Evolutionary conservation across 2,797 vertebrate species (phyloP), one percentile per base, ranked within the genome.

Genomic region (Scarus forsteni): DNA sequence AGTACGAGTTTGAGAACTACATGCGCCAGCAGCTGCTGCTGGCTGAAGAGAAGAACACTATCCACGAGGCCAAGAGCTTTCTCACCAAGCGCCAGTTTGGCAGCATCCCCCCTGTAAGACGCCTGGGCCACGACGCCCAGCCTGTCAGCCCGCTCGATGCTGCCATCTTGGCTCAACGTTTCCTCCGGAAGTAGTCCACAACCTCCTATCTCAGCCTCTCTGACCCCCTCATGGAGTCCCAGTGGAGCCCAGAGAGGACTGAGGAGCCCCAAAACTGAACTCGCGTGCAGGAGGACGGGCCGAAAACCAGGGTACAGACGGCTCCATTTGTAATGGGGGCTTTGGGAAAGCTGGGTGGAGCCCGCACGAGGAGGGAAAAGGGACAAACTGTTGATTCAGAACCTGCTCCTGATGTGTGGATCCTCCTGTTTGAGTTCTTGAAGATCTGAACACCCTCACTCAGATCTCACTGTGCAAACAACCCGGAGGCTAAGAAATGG

Each of bases 1-100:
- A 99, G 92, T 99, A 99, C 0, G 98, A 99, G 88, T 99, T 99
- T 15, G 98, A 99, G 93, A 98, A 97, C 94, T 99, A 99, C 95
- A 99, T 99, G 98, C 95, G 98, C 58, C 98, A 99, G 93, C 98
- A 99, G 93, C 94, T 99, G 83, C 91, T 99, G 86, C 87, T 99
- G 92, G 98, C 98, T 0, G 98, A 99, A 91, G 98, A 99, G 92
- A 99, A 99, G 91, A 98, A 97, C 95, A 97, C 96, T 79, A 93
- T 96, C 52, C 97, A 98, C 0, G 97, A 98, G 91, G 95, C 96
- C 88, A 98, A 98, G 91, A 94, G 94, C 92, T 97, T 97, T 92
- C 95, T 95, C 8, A 95, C 95, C 81, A 98, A 97, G 93, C 94
- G 97, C 58, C 98, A 97, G 87, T 96, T 97, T 3, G 95, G 97